A percentile compares a stretch with the other conserved stretches of the same genome.
Conservation (phyloP, 1,140 invertebrate genomes). For the Atta cephalotes region DNA sequence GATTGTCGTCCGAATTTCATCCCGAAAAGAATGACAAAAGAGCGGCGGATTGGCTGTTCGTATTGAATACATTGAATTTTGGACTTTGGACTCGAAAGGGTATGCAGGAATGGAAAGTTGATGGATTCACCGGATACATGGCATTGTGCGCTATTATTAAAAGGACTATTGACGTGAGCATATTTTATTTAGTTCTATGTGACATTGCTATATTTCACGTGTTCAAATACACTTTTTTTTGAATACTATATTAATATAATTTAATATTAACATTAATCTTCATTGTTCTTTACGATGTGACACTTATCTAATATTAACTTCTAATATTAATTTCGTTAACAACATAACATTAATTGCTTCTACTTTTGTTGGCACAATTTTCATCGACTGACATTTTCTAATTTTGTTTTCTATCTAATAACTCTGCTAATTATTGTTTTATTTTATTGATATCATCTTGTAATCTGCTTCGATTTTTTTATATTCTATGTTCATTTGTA, state of each 20-base stretch:
- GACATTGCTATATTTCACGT: neutral
- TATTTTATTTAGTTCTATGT: neutral
- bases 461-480: neutral
- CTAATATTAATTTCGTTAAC: neutral
- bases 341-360: neutral
- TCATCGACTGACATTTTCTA: neutral
- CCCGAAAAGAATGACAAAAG: conserved; percentile 89
- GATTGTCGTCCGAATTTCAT: conserved; percentile 89
- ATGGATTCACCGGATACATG: conserved; percentile 96
- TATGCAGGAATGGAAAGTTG: conserved; percentile 90
- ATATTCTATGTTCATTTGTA: neutral
- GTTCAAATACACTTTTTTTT: neutral
- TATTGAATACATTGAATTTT: conserved; percentile 97
- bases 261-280: neutral
- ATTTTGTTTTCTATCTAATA: neutral
- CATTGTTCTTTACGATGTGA: neutral
- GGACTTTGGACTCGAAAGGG: conserved; percentile 94
- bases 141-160: conserved; percentile 96
- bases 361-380: neutral
- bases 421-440: neutral
- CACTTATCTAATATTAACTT: neutral
- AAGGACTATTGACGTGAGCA: conserved; percentile 91
- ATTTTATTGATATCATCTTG: neutral
- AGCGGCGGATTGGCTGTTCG: conserved; percentile 95
- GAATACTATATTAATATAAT: neutral